Evolutionary conservation across 2,797 vertebrate species (phyloP), one percentile per base, ranked within the genome.

Genomic region (Lutjanus campechanus): DNA sequence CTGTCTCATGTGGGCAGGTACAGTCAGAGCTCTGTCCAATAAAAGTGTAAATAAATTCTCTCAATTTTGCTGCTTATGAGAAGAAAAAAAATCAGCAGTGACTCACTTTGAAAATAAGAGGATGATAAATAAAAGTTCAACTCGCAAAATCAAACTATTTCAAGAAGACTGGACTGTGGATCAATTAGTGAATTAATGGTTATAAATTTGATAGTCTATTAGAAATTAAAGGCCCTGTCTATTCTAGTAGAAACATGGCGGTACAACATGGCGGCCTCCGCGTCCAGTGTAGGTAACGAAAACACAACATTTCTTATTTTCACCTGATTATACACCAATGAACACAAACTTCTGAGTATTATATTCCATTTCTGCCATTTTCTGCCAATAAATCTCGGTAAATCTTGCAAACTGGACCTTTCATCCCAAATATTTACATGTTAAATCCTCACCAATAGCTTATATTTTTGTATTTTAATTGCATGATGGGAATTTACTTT

Each of bases 1-100:
- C 53, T 22, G 49, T 76, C 77, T 83, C 67, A 59, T 72, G 69
- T 83, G 77, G 74, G 77, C 79, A 86, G 83, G 73, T 78, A 77
- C 58, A 86, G 43, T 82, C 73, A 63, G 47, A 60, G 69, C 51
- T 69, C 29, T 44, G 17, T 69, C 56, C 65, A 73, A 64, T 65
- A 62, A 69, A 85, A 84, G 51, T 66, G 55, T 75, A 82, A 82
- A 80, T 59, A 68, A 63, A 64, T 50, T 25, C 5, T 81, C 47
- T 55, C 69, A 63, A 22, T 69, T 64, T 50, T 50, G 53, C 25
- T 66, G 53, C 61, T 73, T 72, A 44, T 53, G 62, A 46, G 55
- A 68, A 59, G n/a, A n/a, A n/a, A 68, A 1, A 44, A 66, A 79
- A 62, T 50, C 46, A 55, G 59, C 61, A 36, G 62, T 74, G 74